Conservation (phyloP, 2,888 invertebrate species). For the Thymelicus acteon region DNA sequence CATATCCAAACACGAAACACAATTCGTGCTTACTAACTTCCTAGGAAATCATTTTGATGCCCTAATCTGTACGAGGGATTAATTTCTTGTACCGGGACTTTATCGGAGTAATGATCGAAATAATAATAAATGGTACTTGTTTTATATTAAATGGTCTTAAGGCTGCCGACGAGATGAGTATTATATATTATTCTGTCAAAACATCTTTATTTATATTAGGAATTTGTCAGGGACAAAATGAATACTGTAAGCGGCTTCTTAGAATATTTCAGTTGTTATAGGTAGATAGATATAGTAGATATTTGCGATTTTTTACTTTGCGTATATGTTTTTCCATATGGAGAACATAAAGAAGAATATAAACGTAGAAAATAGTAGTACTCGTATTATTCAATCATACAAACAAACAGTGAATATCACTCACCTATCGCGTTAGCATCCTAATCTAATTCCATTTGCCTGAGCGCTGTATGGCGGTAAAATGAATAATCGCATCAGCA, state of each 20-base stretch:
- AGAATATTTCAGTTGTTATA: background rate
- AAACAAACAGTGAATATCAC: background rate
- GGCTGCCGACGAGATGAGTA: conserved; percentile 8
- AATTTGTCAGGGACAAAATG: background rate
- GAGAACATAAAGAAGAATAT: too few relatives aligned
- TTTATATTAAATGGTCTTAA: conserved; percentile 16
- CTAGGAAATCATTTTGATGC: conserved; percentile 65
- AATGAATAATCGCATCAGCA: conserved; percentile 35
- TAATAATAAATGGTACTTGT: conserved; percentile 37
- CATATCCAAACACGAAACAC: conserved; percentile 45
- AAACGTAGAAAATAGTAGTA: background rate
- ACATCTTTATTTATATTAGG: conserved; percentile 12
- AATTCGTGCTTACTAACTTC: conserved; percentile 38
- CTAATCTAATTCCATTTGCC: conserved; percentile 30
- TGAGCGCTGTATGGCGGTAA: conserved; percentile 19
- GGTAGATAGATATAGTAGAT: background rate
- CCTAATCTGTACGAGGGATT: conserved; percentile 60
- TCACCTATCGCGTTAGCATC: conserved; percentile 9
- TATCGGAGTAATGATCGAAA: conserved; percentile 49
- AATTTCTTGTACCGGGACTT: conserved; percentile 59
- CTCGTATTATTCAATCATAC: background rate
- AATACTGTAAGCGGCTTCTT: background rate
- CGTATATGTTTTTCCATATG: too few relatives aligned
- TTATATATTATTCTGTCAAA: conserved; percentile 12
- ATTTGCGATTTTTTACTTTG: too few relatives aligned